phyloP scores from a whole-genome alignment of 2,113 vertebrate genomes.

The Corythaixoides concolor region DNA sequence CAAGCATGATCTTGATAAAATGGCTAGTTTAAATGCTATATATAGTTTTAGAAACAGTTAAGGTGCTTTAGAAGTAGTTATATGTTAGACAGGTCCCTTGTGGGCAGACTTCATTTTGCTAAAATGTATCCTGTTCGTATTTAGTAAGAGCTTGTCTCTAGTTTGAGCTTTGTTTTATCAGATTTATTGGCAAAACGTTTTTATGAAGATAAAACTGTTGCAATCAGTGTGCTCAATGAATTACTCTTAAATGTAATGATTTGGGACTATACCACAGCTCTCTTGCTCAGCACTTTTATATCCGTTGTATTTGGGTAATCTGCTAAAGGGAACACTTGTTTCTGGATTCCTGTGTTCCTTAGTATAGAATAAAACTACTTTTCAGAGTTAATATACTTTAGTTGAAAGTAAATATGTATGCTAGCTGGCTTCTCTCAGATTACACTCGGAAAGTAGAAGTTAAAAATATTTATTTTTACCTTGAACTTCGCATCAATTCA shows the following conservation, averaged over 20 bases:
- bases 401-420: neutral
- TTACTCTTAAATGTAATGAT: neutral
- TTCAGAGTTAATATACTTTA: neutral
- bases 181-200: neutral
- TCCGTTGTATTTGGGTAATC: neutral
- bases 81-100: neutral
- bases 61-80: neutral
- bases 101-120: neutral
- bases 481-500: neutral
- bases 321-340: neutral
- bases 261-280: neutral
- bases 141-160: neutral
- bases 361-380: neutral
- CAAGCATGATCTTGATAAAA: neutral
- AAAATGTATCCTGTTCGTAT: neutral
- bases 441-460: neutral
- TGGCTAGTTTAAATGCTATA: neutral
- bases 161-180: neutral
- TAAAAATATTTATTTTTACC: neutral
- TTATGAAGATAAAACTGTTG: neutral
- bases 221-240: neutral
- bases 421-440: neutral
- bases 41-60: neutral
- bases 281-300: neutral
- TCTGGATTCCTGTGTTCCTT: neutral